Conservation (phyloP, 2,113 vertebrate species). For the Lophura nycthemera region DNA sequence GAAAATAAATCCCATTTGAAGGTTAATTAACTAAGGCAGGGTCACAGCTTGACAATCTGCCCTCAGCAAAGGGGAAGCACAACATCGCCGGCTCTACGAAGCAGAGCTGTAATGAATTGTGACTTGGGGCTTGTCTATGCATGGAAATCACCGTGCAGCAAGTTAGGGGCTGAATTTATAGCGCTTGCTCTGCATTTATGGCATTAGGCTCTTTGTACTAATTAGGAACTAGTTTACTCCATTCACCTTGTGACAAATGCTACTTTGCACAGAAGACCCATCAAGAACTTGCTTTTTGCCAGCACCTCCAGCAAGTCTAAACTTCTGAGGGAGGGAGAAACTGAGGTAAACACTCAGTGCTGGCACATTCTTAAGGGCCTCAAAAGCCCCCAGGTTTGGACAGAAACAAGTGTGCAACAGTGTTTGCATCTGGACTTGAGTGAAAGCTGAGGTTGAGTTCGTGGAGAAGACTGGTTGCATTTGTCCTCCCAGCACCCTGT, state of each 20-base stretch:
- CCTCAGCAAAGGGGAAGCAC: constrained; percentile 69
- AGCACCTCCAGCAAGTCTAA: background rate
- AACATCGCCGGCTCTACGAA: constrained; percentile 10
- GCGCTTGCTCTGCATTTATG: constrained; percentile 10
- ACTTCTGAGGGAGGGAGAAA: background rate
- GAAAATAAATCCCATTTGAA: constrained; percentile 76
- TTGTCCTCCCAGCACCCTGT: background rate
- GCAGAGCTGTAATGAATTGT: constrained; percentile 59
- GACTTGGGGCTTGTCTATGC: constrained; percentile 63
- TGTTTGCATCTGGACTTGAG: background rate
- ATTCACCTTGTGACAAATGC: constrained; percentile 32
- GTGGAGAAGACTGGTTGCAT: background rate
- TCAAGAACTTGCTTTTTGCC: background rate
- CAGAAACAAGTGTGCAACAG: background rate
- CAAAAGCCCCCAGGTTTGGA: background rate
- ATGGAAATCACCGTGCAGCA: background rate
- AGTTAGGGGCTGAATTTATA: constrained; percentile 23
- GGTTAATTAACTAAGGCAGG: constrained; percentile 74
- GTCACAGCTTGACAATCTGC: constrained; percentile 73
- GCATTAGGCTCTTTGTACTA: constrained; percentile 42
- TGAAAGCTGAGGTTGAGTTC: background rate
- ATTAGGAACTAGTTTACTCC: constrained; percentile 59
- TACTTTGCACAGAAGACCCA: background rate
- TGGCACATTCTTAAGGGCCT: background rate
- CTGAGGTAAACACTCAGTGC: rapidly evolving